Percentiles rank a stretch among this genome's conserved stretches.
phyloP scores from a whole-genome alignment of 2,797 vertebrate species.

The Notamacropus eugenii region DNA sequence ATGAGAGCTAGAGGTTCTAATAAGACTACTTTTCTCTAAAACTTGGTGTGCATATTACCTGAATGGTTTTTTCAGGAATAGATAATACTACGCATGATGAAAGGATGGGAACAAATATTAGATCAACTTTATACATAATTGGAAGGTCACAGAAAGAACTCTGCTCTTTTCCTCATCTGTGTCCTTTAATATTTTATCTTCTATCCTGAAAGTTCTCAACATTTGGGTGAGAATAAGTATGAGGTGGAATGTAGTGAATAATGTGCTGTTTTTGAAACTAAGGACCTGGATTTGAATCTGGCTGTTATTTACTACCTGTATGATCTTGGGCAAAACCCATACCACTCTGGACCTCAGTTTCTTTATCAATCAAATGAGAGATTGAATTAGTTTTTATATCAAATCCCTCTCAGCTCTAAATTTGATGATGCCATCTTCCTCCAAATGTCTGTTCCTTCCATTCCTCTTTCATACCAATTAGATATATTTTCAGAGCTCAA shows the following conservation, averaged over 20 bases:
- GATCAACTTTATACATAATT: slow-evolving; percentile 2
- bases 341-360: neutral
- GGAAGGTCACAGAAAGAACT: slow-evolving; percentile 22
- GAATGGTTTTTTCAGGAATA: neutral
- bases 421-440: slow-evolving; percentile 15
- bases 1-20: neutral
- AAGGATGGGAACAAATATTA: neutral
- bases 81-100: neutral
- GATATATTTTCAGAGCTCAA: slow-evolving; percentile 24
- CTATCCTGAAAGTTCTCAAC: neutral
- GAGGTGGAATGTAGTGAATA: slow-evolving; percentile 5
- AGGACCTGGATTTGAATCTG: neutral
- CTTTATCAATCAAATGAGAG: neutral
- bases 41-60: neutral
- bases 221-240: slow-evolving; percentile 15
- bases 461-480: neutral
- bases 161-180: slow-evolving; percentile 1
- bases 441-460: slow-evolving; percentile 1
- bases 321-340: neutral
- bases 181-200: slow-evolving; percentile 26
- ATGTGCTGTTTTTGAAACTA: neutral
- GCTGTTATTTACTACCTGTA: neutral
- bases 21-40: neutral
- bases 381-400: neutral
- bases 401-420: neutral